Conservation (phyloP, 2,113 vertebrate genomes). For the Dicerorhinus sumatrensis region DNA sequence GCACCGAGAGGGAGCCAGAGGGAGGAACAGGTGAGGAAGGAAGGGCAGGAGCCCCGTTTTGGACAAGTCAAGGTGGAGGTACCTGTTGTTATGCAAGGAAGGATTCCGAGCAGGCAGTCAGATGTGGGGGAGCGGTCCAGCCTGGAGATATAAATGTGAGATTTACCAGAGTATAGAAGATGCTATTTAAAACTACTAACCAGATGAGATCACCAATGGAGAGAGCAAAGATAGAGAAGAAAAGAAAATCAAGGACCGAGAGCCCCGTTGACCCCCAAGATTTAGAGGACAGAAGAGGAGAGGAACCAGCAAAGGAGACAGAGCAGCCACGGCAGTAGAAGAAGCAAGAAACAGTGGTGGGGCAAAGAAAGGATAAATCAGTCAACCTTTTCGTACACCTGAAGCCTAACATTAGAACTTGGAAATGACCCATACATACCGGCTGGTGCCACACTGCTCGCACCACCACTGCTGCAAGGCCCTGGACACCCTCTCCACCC, state of each 20-base stretch:
- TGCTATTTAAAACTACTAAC: not conserved
- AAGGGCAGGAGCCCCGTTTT: not conserved
- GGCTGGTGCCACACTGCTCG: rapidly evolving
- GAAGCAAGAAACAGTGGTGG: not conserved
- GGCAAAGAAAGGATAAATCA: not conserved
- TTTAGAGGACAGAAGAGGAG: not conserved
- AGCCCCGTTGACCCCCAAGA: not conserved
- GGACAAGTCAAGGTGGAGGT: not conserved
- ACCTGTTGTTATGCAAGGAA: not conserved
- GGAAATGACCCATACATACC: not conserved
- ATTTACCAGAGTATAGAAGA: not conserved
- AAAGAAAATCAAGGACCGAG: not conserved
- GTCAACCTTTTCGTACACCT: not conserved
- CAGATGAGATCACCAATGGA: not conserved
- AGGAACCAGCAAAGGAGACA: not conserved
- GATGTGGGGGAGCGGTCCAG: not conserved
- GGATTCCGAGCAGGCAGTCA: not conserved
- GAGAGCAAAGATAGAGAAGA: no score
- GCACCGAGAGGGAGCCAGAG: not conserved
- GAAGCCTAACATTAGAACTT: not conserved
- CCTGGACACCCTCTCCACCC: rapidly evolving
- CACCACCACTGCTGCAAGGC: no score
- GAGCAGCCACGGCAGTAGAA: not conserved
- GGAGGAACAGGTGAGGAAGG: not conserved
- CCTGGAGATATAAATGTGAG: not conserved